These are phyloP conservation scores for Forbesichthys agassizii DNA, from an alignment of 2,113 vertebrate genomes.

Conservation along the genomic window DNA sequence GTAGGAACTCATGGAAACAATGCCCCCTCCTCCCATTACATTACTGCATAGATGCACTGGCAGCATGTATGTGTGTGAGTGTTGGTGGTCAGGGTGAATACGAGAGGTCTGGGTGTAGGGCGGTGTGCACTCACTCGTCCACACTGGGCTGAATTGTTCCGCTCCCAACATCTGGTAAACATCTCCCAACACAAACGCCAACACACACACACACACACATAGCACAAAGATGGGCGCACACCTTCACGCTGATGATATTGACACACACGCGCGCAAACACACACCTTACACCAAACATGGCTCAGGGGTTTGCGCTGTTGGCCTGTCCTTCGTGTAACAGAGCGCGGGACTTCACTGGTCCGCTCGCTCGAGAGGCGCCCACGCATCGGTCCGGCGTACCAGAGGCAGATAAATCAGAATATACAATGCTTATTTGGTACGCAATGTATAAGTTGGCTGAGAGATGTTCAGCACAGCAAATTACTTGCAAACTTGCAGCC, in stretches of 20 bases:
- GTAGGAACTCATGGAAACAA: slow-evolving; percentile 41
- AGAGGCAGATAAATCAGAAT: background rate
- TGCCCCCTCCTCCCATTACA: slow-evolving; percentile 15
- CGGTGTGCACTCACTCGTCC: slow-evolving; percentile 48
- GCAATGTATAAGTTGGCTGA: slow-evolving; percentile 6
- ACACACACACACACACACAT: slow-evolving; percentile 23
- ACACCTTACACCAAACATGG: slow-evolving; percentile 10
- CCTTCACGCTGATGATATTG: slow-evolving; percentile 11
- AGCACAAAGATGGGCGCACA: background rate
- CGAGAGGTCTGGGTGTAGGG: background rate
- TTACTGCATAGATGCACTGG: slow-evolving; percentile 8
- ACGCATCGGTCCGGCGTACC: slow-evolving; percentile 5
- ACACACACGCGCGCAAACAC: slow-evolving; percentile 3
- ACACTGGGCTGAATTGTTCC: slow-evolving; percentile 66
- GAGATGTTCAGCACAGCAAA: slow-evolving; percentile 17
- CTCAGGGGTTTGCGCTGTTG: slow-evolving; percentile 30
- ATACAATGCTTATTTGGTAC: slow-evolving; percentile 12
- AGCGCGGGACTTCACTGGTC: slow-evolving; percentile 27
- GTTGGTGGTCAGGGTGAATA: slow-evolving; percentile 34
- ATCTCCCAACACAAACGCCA: slow-evolving; percentile 37
- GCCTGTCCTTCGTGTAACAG: slow-evolving; percentile 26
- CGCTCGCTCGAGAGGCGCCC: slow-evolving; percentile 19
- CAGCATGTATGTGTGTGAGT: background rate
- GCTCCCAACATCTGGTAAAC: slow-evolving; percentile 67
- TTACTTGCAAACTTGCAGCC: slow-evolving; percentile 45